These are phyloP conservation scores for Nysson spinosus DNA, from an alignment of 2,888 invertebrate genomes.

Conservation along the genomic window DNA sequence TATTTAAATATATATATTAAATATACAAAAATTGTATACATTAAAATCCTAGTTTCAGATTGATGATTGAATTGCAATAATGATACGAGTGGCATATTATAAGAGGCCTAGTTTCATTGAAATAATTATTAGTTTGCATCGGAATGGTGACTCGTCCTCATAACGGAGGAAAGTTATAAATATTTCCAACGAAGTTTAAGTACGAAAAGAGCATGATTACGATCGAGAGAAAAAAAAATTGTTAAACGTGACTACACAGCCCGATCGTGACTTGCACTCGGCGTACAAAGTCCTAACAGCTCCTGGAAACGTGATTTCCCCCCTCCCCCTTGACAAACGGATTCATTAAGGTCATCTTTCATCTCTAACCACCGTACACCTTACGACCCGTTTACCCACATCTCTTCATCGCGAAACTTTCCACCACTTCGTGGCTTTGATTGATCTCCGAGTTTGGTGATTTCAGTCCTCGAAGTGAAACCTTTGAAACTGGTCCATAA, in stretches of 20 bases:
- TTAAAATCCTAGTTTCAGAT: no score
- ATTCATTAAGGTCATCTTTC: slow-evolving; percentile 28
- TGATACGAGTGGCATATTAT: no score
- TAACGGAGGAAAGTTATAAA: slow-evolving; percentile 2
- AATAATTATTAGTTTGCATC: no score
- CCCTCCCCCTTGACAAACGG: slow-evolving; percentile 14
- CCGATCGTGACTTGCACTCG: slow-evolving; percentile 17
- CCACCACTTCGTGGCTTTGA: slow-evolving; percentile 13
- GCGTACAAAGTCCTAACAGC: slow-evolving; percentile 3
- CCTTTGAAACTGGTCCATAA: background rate
- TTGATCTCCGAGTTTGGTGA: background rate
- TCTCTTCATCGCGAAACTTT: slow-evolving; percentile 17
- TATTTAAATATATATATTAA: no score
- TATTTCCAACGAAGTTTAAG: slow-evolving; percentile 3
- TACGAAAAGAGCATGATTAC: background rate
- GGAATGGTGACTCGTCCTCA: no score
- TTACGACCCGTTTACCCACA: slow-evolving; percentile 29
- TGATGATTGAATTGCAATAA: no score
- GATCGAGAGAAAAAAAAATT: slow-evolving; percentile 2
- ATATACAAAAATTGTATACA: no score
- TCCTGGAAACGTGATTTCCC: slow-evolving; percentile 13
- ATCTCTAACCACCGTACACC: slow-evolving; percentile 11
- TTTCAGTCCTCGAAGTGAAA: background rate
- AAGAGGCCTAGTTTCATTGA: no score
- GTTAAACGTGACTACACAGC: slow-evolving; percentile 12